These are phyloP conservation scores for Calyptommatus sinebrachiatus DNA, from an alignment of 2,113 vertebrate genomes.

Conservation along the genomic window DNA sequence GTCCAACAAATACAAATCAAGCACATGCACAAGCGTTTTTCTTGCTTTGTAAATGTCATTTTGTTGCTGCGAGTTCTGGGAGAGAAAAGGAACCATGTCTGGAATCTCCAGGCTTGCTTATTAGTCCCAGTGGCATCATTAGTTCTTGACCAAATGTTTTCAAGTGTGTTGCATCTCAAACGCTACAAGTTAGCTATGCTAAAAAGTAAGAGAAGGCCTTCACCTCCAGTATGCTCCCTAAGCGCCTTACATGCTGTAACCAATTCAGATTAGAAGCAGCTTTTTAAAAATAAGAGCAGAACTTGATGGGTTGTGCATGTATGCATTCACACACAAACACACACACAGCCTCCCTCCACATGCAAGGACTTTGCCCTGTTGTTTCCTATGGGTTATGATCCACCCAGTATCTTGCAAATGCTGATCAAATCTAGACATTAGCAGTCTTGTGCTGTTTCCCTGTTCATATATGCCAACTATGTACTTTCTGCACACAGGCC, in stretches of 20 bases:
- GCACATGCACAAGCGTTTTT: not conserved
- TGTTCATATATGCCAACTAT: not conserved
- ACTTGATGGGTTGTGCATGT: not conserved
- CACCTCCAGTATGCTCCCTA: not conserved
- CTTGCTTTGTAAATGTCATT: not conserved
- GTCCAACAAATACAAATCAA: too few species aligned
- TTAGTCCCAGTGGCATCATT: not conserved
- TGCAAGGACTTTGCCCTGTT: not conserved
- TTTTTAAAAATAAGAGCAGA: not conserved
- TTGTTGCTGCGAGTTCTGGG: not conserved
- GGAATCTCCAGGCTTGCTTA: not conserved
- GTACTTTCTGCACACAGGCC: not conserved
- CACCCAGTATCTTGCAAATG: not conserved
- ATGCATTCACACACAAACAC: too few species aligned
- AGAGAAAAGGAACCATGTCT: not conserved
- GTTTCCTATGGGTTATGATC: not conserved
- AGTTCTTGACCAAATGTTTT: not conserved
- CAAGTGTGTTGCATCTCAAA: not conserved
- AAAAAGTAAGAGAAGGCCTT: not conserved
- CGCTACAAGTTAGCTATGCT: not conserved
- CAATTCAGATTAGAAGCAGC: not conserved
- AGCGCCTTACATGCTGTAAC: too few species aligned
- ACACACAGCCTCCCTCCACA: not conserved
- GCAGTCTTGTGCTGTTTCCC: not conserved
- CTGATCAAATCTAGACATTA: not conserved